Evolutionary conservation across 2,797 vertebrate genomes (phyloP).

Genomic region (Bradypodion pumilum): DNA sequence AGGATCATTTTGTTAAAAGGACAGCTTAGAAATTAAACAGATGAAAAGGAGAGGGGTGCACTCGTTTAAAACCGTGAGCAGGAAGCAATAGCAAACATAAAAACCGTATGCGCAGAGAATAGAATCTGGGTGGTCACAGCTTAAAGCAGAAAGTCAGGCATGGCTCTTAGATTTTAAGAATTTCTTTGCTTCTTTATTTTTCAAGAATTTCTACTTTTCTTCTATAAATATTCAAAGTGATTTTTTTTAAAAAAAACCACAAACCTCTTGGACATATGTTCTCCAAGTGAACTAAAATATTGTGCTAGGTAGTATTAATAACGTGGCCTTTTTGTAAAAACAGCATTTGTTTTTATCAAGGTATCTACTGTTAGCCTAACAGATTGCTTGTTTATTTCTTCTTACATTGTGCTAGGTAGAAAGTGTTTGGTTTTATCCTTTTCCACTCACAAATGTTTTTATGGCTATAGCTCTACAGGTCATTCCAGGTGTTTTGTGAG

Average conservation of each 20-base stretch:
- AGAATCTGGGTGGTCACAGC: rapidly evolving
- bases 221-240: background rate
- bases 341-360: background rate
- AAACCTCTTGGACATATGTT: background rate
- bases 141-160: background rate
- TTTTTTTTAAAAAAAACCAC: too few species aligned
- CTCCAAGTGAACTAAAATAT: background rate
- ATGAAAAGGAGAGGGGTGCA: slow-evolving; percentile 14
- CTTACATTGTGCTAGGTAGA: too few species aligned
- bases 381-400: too few species aligned
- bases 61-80: background rate
- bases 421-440: too few species aligned
- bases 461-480: background rate
- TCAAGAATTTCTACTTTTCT: background rate
- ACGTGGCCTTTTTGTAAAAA: background rate
- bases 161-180: background rate
- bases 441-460: background rate
- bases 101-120: background rate
- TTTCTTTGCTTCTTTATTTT: too few species aligned
- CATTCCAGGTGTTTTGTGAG: background rate
- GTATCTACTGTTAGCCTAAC: background rate
- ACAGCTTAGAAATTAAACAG: background rate
- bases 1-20: background rate
- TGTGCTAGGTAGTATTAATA: background rate
- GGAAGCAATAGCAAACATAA: background rate